Evolutionary conservation across 2,888 invertebrate genomes (phyloP).

Genomic region (Drosophila phalerata): DNA sequence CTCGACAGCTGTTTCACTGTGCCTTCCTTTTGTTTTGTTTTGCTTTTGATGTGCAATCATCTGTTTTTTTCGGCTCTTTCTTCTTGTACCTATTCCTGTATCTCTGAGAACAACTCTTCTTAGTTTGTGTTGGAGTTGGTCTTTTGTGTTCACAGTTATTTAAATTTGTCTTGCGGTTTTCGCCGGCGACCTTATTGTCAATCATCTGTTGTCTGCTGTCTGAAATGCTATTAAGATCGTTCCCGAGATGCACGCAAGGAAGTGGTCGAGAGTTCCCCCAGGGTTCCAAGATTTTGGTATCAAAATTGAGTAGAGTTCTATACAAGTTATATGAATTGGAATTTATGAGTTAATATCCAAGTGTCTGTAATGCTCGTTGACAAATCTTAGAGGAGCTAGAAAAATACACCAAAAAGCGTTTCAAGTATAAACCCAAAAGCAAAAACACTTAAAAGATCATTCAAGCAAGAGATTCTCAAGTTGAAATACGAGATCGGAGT

Average conservation of each 20-base stretch:
- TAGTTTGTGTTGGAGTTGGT: slow-evolving; percentile 2
- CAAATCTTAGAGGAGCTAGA: slow-evolving; percentile 9
- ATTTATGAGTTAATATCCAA: slow-evolving; percentile 25
- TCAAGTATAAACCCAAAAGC: slow-evolving; percentile 1
- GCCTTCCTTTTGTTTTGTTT: slow-evolving; percentile 53
- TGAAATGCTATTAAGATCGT: slow-evolving; percentile 51
- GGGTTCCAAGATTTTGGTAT: slow-evolving; percentile 3
- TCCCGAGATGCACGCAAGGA: slow-evolving; percentile 40
- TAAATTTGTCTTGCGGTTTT: slow-evolving; percentile 79
- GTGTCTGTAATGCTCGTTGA: slow-evolving; percentile 15
- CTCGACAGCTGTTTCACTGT: slow-evolving; percentile 73
- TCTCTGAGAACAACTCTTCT: slow-evolving; percentile 43
- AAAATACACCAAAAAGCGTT: background rate
- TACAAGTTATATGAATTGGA: slow-evolving; percentile 19
- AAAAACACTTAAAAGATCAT: slow-evolving; percentile 38
- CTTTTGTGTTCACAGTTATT: slow-evolving; percentile 68
- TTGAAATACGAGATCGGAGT: slow-evolving; percentile 36
- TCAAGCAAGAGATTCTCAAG: slow-evolving; percentile 40
- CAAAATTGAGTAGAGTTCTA: background rate
- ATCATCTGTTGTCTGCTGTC: slow-evolving; percentile 72
- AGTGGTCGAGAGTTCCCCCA: slow-evolving; percentile 25
- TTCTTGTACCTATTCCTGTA: slow-evolving; percentile 22
- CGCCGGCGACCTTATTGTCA: slow-evolving; percentile 63
- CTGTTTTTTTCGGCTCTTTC: slow-evolving; percentile 41
- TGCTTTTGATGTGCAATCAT: slow-evolving; percentile 51